Conservation (phyloP, 2,888 invertebrate genomes). For the Archips crataeganus region DNA sequence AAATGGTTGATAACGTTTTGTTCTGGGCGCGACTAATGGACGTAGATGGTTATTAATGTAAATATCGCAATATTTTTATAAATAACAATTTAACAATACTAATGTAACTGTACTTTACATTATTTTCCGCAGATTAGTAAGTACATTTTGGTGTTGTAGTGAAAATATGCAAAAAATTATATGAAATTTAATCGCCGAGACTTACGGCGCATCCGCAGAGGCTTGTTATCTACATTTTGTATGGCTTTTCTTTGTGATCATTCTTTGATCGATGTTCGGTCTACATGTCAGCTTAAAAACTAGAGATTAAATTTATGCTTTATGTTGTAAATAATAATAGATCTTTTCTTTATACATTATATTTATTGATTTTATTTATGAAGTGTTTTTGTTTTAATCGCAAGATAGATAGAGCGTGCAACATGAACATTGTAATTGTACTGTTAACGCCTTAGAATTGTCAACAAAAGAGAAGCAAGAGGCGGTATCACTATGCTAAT, state of each 20-base stretch:
- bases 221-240: slow-evolving; percentile 4
- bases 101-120: neutral
- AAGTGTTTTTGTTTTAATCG: neutral
- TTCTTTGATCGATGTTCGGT: slow-evolving; percentile 36
- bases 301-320: slow-evolving; percentile 33
- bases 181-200: neutral
- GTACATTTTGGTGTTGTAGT: neutral
- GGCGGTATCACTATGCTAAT: slow-evolving; percentile 11
- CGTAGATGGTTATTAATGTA: slow-evolving; percentile 55
- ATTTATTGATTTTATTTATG: slow-evolving; percentile 31
- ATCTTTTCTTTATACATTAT: slow-evolving; percentile 32
- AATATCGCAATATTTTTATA: slow-evolving; percentile 70
- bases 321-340: slow-evolving; percentile 36
- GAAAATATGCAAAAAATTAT: neutral
- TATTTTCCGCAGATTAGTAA: neutral
- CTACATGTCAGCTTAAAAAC: slow-evolving; percentile 9
- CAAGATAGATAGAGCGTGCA: neutral
- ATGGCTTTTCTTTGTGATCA: slow-evolving; percentile 34
- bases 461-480: neutral
- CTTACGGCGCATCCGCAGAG: neutral
- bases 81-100: slow-evolving; percentile 39
- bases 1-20: slow-evolving; percentile 35
- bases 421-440: neutral
- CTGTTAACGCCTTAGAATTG: neutral
- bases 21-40: slow-evolving; percentile 46